Base-by-base conservation (phyloP, 1,140 invertebrate species). In the Liolophura sinensis region DNA sequence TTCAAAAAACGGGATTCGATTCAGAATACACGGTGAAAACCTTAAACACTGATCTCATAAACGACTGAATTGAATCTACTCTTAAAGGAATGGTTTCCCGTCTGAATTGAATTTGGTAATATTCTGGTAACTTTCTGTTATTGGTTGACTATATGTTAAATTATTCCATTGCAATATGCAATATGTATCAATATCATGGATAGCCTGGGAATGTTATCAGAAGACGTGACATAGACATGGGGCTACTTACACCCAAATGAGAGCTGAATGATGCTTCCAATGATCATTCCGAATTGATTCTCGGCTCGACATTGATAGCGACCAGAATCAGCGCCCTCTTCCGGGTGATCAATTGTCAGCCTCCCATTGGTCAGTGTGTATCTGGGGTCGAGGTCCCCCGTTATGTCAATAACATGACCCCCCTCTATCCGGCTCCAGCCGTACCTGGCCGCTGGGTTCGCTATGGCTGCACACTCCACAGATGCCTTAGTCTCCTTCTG, bases 351-450 rank as follows among this genome's bases (percentile, higher is more conserved):
- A 68, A 99, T 96, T 65, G 95, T 95, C 0, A 99, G 83, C 65
- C 91, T 92, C 51, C 96, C 96, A 71, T 96, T 96, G 77, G 93
- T 96, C 15, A 97, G 82, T 1, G 95, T 97, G 78, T 92, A 94
- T 58, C 93, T 88, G 92, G 92, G n/a, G 58, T 72, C 65, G 0
- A 62, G 6, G 6, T 58, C 56, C 25, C 61, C 15, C 5, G 68
- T 71, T 14, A 78, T 60, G 64, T 75, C 18, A 7, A 50, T 40
- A 40, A 40, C 31, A 5, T 40, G 31, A 40, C 9, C 31, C 31
- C 31, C 31, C 9, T 40, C 31, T 5, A 40, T 3, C 31, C 31
- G 31, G 31, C 31, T 40, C 76, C 76, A 78, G 6, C 46, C 49
- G 57, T 75, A 78, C 1, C 60, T 61, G 46, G 71, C 65, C 49